These are phyloP conservation scores for Lemur catta DNA, from an alignment of 2,797 vertebrate species.

Conservation along the genomic window DNA sequence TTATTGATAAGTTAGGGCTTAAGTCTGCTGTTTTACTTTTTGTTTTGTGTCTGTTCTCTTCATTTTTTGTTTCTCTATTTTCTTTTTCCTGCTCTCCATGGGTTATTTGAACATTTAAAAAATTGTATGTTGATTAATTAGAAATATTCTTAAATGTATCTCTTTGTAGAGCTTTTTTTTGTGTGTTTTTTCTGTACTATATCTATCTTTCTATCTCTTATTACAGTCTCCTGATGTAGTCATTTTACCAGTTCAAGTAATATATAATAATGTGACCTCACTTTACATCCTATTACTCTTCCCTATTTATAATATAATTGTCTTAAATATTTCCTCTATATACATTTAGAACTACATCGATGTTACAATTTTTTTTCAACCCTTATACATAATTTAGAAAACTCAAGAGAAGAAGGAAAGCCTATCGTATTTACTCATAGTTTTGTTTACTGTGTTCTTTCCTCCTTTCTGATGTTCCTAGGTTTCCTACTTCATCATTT, in stretches of 20 bases:
- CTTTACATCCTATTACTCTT: background rate
- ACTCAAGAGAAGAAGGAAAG: background rate
- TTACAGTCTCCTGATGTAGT: background rate
- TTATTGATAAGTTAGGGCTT: background rate
- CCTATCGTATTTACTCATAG: background rate
- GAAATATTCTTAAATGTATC: background rate
- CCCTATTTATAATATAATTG: background rate
- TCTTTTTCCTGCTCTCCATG: background rate
- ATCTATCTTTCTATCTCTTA: background rate
- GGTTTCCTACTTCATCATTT: background rate
- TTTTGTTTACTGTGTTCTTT: background rate
- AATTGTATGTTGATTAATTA: background rate
- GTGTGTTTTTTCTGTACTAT: background rate
- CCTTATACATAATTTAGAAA: background rate
- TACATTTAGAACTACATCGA: background rate
- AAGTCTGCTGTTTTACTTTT: background rate
- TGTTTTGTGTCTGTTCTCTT: background rate
- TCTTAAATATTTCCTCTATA: background rate
- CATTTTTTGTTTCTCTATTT: background rate
- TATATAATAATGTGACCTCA: background rate
- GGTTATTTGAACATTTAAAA: background rate
- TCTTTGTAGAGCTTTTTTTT: background rate
- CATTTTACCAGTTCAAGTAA: background rate
- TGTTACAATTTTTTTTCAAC: background rate
- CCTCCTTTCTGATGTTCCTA: background rate